These are phyloP conservation scores for Caenorhabditis sp. DNA, from an alignment of 2,888 invertebrate species.

Conservation along the genomic window DNA sequence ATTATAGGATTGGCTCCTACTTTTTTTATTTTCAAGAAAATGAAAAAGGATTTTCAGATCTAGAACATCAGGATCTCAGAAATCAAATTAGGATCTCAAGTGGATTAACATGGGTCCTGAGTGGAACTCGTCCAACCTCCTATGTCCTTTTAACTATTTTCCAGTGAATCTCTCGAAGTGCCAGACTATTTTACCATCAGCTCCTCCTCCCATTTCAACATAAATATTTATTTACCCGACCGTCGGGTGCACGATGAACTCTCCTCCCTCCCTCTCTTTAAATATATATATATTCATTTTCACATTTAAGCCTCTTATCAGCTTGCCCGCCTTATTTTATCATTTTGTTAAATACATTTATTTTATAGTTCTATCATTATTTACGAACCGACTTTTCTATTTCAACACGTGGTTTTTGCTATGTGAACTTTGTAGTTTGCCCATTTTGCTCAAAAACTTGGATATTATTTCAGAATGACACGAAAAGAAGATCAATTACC, in stretches of 20 bases:
- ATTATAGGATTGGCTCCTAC: too few relatives aligned
- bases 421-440: neutral
- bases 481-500: constrained; percentile 34
- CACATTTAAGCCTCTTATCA: neutral
- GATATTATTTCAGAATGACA: constrained; percentile 14
- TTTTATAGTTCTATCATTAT: neutral
- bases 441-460: too few relatives aligned
- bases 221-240: neutral
- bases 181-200: neutral
- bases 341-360: neutral
- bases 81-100: neutral
- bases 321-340: neutral
- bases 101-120: too few relatives aligned
- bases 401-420: neutral
- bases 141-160: too few relatives aligned
- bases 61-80: neutral
- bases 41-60: too few relatives aligned
- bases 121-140: too few relatives aligned
- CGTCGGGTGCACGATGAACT: neutral
- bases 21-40: too few relatives aligned
- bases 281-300: neutral
- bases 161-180: too few relatives aligned
- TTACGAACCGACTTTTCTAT: neutral
- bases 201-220: neutral
- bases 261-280: too few relatives aligned